These are phyloP conservation scores for Amyelois transitella DNA, from an alignment of 1,140 invertebrate genomes.

Conservation along the genomic window DNA sequence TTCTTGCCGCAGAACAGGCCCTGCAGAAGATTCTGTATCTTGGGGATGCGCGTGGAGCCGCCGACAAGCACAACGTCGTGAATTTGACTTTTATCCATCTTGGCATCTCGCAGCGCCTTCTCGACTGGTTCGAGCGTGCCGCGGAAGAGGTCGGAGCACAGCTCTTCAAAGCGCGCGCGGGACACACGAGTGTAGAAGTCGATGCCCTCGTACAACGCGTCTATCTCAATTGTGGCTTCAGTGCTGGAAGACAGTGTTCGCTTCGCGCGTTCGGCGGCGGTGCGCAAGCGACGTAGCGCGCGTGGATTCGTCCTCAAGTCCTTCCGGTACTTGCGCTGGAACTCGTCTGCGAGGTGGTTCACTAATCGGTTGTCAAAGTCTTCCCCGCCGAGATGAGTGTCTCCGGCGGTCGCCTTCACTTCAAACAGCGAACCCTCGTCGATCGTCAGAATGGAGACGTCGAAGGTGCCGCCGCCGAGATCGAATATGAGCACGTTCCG, in stretches of 20 bases:
- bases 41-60: no score
- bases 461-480: no score
- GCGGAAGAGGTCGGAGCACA: conserved; percentile 55
- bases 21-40: conserved; percentile 58
- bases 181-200: conserved; percentile 46
- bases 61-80: conserved; percentile 80
- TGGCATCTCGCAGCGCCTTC: no score
- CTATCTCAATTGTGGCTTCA: no score
- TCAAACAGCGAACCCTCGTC: no score
- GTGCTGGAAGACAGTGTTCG: no score
- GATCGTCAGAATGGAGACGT: conserved; percentile 83
- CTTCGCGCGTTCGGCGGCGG: conserved; percentile 79
- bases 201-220: conserved; percentile 11
- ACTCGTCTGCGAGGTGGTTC: no score
- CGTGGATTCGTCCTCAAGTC: conserved; percentile 56
- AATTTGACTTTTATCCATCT: conserved; percentile 77
- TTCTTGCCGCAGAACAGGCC: no score
- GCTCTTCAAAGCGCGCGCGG: conserved; percentile 57
- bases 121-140: no score
- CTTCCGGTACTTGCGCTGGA: conserved; percentile 67
- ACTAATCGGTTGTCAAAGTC: no score
- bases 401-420: conserved; percentile 83
- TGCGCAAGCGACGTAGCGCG: conserved; percentile 76
- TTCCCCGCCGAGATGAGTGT: no score
- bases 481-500: no score